Conservation (phyloP, 37 sponge, comb jelly and placozoan species). For the Agelas oroides region DNA sequence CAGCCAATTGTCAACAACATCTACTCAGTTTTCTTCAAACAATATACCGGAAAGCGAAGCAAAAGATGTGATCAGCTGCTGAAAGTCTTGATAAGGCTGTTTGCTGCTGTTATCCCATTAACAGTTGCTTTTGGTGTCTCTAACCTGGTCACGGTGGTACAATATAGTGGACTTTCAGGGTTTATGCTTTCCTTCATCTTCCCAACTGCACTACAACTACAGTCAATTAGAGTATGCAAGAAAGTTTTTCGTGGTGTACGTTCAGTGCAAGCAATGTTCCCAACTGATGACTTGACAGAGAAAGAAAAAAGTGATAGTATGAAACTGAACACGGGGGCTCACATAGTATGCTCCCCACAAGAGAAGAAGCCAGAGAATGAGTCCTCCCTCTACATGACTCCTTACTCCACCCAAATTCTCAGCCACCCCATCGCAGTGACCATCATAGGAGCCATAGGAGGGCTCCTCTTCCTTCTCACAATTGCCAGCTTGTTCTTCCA, state of each 20-base stretch:
- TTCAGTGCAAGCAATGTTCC: too few relatives aligned
- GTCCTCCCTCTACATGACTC: conserved; percentile 48
- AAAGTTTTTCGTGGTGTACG: conserved; percentile 27
- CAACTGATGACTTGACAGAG: too few relatives aligned
- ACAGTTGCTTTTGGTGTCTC: conserved; percentile 73
- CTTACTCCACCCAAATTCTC: conserved; percentile 31
- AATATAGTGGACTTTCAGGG: conserved; percentile 84
- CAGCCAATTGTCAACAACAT: conserved; percentile 76
- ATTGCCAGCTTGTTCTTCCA: conserved; percentile 31
- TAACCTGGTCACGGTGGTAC: conserved; percentile 82
- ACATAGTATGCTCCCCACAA: not conserved
- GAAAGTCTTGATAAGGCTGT: conserved; percentile 35
- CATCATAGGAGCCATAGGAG: conserved; percentile 18
- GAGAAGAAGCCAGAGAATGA: not conserved
- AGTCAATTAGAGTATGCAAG: conserved; percentile 67
- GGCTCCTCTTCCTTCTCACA: conserved; percentile 43
- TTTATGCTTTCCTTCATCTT: conserved; percentile 79
- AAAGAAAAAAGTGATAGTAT: too few relatives aligned
- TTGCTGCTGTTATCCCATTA: conserved; percentile 70
- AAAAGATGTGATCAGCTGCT: conserved; percentile 19
- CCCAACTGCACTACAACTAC: conserved; percentile 78
- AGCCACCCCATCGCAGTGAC: conserved; percentile 32
- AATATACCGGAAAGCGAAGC: conserved; percentile 40
- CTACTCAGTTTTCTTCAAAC: conserved; percentile 57
- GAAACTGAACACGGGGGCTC: too few relatives aligned